Evolutionary conservation across 2,888 invertebrate genomes (phyloP).

Genomic region (Hydroisotoma schaefferi): DNA sequence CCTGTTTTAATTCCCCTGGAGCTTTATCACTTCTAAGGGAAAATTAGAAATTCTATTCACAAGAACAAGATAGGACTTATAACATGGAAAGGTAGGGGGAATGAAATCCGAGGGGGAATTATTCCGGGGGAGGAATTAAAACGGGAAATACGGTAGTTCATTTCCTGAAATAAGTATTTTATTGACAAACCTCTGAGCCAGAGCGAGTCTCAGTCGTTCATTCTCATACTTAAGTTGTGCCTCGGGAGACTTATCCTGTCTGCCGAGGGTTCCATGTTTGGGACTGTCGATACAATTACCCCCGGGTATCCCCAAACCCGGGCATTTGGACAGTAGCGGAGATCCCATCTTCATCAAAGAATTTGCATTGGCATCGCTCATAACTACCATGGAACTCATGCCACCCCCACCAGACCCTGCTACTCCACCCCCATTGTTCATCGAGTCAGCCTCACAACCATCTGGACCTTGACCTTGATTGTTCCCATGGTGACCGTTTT

Average conservation of each 20-base stretch:
- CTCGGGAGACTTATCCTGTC: slow-evolving; percentile 58
- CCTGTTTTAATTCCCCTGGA: too few species aligned
- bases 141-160: too few species aligned
- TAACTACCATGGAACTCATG: slow-evolving; percentile 12
- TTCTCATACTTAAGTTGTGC: slow-evolving; percentile 95
- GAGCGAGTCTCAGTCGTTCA: slow-evolving; percentile 87
- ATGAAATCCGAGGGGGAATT: too few species aligned
- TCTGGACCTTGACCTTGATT: slow-evolving; percentile 7
- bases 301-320: slow-evolving; percentile 21
- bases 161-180: too few species aligned
- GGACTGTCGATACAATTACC: slow-evolving; percentile 59
- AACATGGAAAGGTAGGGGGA: too few species aligned
- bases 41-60: too few species aligned
- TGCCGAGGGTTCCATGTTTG: slow-evolving; percentile 56
- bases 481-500: slow-evolving; percentile 33
- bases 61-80: too few species aligned
- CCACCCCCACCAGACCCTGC: slow-evolving; percentile 14
- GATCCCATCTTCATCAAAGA: slow-evolving; percentile 42
- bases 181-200: slow-evolving; percentile 97
- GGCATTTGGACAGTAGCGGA: slow-evolving; percentile 38
- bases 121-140: too few species aligned
- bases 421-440: too few species aligned
- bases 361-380: slow-evolving; percentile 42
- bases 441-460: slow-evolving; percentile 15
- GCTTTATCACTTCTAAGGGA: too few species aligned